Evolutionary conservation across 2,888 invertebrate genomes (phyloP).

Genomic region (Lamellibrachia satsuma): DNA sequence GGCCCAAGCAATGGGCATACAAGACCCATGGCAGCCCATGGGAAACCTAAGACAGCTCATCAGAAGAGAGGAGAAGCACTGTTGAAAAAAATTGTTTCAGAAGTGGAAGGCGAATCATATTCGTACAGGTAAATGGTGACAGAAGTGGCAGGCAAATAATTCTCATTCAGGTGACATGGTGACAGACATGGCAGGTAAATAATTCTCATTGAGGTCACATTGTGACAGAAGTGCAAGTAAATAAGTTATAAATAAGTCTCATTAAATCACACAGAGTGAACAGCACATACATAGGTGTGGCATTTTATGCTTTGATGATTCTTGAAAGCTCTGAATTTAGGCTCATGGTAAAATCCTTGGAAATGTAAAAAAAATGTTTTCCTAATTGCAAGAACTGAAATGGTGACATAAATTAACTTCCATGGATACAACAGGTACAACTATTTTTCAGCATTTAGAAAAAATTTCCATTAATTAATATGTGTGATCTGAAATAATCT

Average conservation of each 20-base stretch:
- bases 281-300: no score
- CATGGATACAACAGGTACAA: neutral
- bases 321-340: no score
- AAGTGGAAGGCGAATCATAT: slow-evolving; percentile 63
- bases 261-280: no score
- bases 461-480: no score
- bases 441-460: neutral
- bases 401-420: neutral
- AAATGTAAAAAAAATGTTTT: no score
- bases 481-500: neutral
- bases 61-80: slow-evolving; percentile 59
- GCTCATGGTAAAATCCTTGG: no score
- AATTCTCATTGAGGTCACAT: no score
- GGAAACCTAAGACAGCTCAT: slow-evolving; percentile 58
- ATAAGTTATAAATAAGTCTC: no score
- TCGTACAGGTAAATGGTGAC: slow-evolving; percentile 55
- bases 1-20: slow-evolving; percentile 40
- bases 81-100: slow-evolving; percentile 58
- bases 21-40: slow-evolving; percentile 29
- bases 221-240: no score
- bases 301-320: no score
- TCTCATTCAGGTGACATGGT: neutral
- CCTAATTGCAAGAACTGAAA: no score
- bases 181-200: neutral
- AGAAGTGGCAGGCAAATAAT: neutral